Evolutionary conservation across 2,888 invertebrate species (phyloP).

Genomic region (Andricus curvator): DNA sequence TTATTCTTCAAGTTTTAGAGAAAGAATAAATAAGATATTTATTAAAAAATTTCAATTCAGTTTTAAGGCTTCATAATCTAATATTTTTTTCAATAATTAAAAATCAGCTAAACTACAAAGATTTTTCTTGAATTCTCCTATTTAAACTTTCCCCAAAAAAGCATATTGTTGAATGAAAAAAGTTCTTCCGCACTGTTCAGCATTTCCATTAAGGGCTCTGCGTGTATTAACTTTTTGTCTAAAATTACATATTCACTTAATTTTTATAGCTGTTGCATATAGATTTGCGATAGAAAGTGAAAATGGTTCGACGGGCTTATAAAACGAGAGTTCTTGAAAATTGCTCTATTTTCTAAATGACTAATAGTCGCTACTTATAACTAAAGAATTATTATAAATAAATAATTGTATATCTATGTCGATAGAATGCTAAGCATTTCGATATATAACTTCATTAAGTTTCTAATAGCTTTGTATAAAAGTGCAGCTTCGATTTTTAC

Average conservation of each 20-base stretch:
- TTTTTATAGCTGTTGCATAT: not conserved
- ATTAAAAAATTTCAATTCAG: not conserved
- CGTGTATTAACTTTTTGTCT: no score
- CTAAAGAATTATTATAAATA: constrained; percentile 8
- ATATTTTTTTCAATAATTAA: not conserved
- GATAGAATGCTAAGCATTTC: constrained; percentile 25
- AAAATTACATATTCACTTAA: no score
- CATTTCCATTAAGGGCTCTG: not conserved
- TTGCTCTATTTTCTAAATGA: constrained; percentile 12
- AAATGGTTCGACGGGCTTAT: not conserved
- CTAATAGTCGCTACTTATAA: constrained; percentile 12
- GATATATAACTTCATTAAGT: constrained; percentile 23
- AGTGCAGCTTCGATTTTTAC: constrained; percentile 53
- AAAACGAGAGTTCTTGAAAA: not conserved
- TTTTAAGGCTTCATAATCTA: not conserved
- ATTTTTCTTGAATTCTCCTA: not conserved
- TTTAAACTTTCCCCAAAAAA: not conserved
- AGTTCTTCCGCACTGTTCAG: not conserved
- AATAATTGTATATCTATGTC: not conserved
- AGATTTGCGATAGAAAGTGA: not conserved
- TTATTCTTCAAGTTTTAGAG: not conserved
- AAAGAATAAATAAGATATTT: not conserved
- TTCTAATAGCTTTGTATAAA: constrained; percentile 49
- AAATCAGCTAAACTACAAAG: not conserved
- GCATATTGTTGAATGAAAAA: not conserved